Evolutionary conservation across 2,113 vertebrate species (phyloP), one percentile per base, ranked within the genome.

Genomic region (Campylomormyrus numenius): DNA sequence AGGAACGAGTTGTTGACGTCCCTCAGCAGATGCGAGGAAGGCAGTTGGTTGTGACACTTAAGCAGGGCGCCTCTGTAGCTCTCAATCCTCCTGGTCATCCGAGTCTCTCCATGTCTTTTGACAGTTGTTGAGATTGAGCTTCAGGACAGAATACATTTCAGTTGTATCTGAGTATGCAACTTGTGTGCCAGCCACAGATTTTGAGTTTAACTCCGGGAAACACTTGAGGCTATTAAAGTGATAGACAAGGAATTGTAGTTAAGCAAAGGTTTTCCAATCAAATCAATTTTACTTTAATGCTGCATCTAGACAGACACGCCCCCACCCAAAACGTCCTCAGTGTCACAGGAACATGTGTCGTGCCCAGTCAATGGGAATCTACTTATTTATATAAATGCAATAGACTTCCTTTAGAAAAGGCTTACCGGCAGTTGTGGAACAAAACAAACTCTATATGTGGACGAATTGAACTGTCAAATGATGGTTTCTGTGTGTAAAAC

Each of bases 311-410:
- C 42, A 85, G 45, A 46, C 3, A 1, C 8, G 8, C 24, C 46
- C 42, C 39, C 39, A 48, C 45, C 21, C 6, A 46, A 85, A 85
- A 21, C 45, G 7, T 48, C 80, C 39, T 48, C 39, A 85, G 45
- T 8, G 19, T 85, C 93, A 92, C 93, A 94, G 94, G 93, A 89
- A 89, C 93, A 93, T 95, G 94, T 93, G 95, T 95, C 94, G 94
- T 93, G 93, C 91, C 77, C 90, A 31, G 90, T 94, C 94, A 94
- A 90, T 87, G 89, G 94, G 94, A 92, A 92, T 91, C 94, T 94
- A 94, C 93, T 90, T 92, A 85, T 85, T 91, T 87, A 5, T 31
- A 90, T 90, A 89, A 90, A 91, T 58, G 85, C 90, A 86, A 89
- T 88, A 90, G 89, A 91, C 89, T 90, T 88, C 49, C 31, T 91